These are phyloP conservation scores for Nettapus auritus DNA, from an alignment of 2,113 vertebrate genomes.

Conservation along the genomic window DNA sequence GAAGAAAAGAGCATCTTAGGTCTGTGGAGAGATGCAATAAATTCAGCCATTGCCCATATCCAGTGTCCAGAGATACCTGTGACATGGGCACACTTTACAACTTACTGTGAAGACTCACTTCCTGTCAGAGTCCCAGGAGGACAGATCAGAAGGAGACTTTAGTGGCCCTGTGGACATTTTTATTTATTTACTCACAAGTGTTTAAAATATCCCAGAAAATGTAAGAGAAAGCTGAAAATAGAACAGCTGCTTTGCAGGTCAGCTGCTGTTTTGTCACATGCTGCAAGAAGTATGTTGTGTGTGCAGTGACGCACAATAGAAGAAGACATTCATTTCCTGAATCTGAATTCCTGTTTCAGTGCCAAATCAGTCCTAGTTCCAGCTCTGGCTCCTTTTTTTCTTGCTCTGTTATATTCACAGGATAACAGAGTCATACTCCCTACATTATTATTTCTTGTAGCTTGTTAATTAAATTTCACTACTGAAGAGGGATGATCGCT, in stretches of 20 bases:
- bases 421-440: too few relatives aligned
- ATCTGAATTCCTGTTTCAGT: neutral
- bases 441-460: neutral
- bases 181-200: neutral
- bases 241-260: neutral
- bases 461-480: neutral
- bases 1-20: neutral
- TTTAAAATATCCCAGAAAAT: neutral
- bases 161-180: neutral
- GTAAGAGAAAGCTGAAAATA: neutral
- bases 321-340: neutral
- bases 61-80: neutral
- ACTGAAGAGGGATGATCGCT: neutral
- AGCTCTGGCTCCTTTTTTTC: neutral
- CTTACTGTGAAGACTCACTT: neutral
- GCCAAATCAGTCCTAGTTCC: neutral
- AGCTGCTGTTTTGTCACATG: neutral
- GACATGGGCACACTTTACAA: neutral
- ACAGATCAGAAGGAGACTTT: neutral
- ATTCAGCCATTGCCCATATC: neutral
- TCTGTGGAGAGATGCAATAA: neutral
- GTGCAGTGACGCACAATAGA: neutral
- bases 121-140: neutral
- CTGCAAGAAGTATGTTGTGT: neutral
- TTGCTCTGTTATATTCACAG: neutral